Conservation (phyloP, 2,113 vertebrate genomes). For the Lycocorax pyrrhopterus region DNA sequence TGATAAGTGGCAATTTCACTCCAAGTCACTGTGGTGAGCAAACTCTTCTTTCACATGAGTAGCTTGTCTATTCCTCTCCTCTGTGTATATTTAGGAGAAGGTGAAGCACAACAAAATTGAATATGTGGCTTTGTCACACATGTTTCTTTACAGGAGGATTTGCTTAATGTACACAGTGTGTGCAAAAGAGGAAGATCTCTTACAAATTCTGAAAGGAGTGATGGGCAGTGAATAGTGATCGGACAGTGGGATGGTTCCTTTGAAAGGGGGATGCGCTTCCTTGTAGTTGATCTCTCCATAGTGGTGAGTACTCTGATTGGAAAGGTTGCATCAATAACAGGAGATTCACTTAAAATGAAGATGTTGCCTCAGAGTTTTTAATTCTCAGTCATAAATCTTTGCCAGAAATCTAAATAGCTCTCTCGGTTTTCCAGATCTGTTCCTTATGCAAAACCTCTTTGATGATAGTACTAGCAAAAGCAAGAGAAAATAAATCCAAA, state of each 20-base stretch:
- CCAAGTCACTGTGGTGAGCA: background rate
- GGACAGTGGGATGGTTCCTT: background rate
- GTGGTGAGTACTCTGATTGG: background rate
- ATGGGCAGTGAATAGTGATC: background rate
- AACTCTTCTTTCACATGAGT: background rate
- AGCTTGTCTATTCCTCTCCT: background rate
- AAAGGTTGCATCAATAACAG: background rate
- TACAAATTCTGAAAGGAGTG: background rate
- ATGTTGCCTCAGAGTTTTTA: background rate
- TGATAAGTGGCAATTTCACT: background rate
- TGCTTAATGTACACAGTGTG: background rate
- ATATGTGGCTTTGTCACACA: background rate
- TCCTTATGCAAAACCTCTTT: slow-evolving; percentile 8
- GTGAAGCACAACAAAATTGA: background rate
- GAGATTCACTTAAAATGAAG: background rate
- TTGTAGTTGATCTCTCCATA: background rate
- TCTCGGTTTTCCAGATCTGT: background rate
- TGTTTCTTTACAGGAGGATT: background rate
- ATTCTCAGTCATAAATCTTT: background rate
- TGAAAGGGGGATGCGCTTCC: background rate
- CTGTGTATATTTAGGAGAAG: background rate
- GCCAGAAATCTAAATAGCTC: background rate
- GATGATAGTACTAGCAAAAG: background rate
- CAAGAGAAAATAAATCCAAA: slow-evolving; percentile 31
- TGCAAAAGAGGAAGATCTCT: background rate